Conservation (phyloP, 2,888 invertebrate genomes). For the Orthosia incerta region DNA sequence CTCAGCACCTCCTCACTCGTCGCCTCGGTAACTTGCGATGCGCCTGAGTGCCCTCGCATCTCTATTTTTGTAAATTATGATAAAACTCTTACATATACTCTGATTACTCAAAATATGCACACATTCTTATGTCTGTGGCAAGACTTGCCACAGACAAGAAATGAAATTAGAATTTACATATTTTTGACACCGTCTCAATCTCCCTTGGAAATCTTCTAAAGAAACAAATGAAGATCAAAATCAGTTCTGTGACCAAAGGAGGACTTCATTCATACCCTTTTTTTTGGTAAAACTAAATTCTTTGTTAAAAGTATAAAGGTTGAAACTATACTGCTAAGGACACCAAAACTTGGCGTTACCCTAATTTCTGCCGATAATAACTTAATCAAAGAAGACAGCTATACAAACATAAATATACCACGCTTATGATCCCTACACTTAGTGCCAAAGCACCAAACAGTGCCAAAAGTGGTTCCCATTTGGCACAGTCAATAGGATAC, state of each 20-base stretch:
- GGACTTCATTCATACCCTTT: background rate
- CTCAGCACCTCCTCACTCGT: slow-evolving; percentile 62
- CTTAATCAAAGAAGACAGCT: slow-evolving; percentile 43
- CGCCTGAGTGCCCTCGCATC: slow-evolving; percentile 79
- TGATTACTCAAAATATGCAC: background rate
- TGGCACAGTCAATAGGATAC: slow-evolving; percentile 44
- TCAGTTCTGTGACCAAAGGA: background rate
- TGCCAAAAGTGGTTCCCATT: slow-evolving; percentile 41
- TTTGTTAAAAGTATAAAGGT: background rate
- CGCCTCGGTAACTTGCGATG: slow-evolving; percentile 69
- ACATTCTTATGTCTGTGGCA: too few species aligned
- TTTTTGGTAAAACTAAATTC: too few species aligned
- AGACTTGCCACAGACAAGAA: background rate
- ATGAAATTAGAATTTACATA: background rate
- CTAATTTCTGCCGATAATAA: slow-evolving; percentile 11
- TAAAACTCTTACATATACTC: slow-evolving; percentile 59
- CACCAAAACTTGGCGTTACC: background rate
- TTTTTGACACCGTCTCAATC: background rate
- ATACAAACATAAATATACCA: slow-evolving; percentile 35
- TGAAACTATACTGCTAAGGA: background rate
- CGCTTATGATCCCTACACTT: slow-evolving; percentile 34
- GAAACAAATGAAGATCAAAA: background rate
- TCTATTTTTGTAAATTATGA: slow-evolving; percentile 75
- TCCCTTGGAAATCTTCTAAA: background rate
- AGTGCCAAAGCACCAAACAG: slow-evolving; percentile 40